Percentiles rank a stretch among this genome's conserved stretches.
phyloP scores from a whole-genome alignment of 1,140 invertebrate genomes.

The Pantala flavescens region DNA sequence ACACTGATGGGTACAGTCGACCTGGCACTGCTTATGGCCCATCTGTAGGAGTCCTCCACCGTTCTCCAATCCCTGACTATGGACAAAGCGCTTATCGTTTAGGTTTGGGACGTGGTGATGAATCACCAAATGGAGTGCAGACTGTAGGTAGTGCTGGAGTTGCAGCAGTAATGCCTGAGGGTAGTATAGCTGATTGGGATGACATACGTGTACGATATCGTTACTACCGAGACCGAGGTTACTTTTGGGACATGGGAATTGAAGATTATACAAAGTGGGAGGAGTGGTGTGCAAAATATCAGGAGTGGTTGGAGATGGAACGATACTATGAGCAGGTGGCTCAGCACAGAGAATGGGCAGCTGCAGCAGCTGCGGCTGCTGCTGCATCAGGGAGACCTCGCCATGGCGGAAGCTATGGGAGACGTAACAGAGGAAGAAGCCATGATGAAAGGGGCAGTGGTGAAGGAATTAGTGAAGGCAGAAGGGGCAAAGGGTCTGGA shows the following conservation, averaged over 20 bases:
- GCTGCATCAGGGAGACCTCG: neutral
- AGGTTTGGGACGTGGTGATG: neutral
- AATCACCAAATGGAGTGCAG: slow-evolving; percentile 32
- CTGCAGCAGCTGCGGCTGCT: neutral
- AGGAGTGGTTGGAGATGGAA: slow-evolving; percentile 79
- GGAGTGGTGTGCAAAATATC: slow-evolving; percentile 88
- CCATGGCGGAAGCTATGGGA: neutral
- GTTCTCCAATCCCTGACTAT: neutral
- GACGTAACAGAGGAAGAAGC: neutral
- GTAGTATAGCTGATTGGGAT: slow-evolving; percentile 67
- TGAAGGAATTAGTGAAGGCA: neutral
- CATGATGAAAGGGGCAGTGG: neutral
- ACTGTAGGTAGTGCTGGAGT: slow-evolving; percentile 35
- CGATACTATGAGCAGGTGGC: slow-evolving; percentile 50
- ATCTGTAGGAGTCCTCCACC: neutral
- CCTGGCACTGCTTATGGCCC: neutral
- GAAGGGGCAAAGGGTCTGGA: neutral
- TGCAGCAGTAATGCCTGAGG: slow-evolving; percentile 49
- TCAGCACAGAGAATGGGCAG: neutral
- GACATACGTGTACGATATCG: slow-evolving; percentile 73
- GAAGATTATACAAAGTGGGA: slow-evolving; percentile 86
- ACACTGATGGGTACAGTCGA: neutral
- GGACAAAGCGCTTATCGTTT: neutral
- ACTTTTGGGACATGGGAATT: slow-evolving; percentile 59
- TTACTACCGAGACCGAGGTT: slow-evolving; percentile 76